Evolutionary conservation across 2,113 vertebrate genomes (phyloP).

Genomic region (Meleagris gallopavo): DNA sequence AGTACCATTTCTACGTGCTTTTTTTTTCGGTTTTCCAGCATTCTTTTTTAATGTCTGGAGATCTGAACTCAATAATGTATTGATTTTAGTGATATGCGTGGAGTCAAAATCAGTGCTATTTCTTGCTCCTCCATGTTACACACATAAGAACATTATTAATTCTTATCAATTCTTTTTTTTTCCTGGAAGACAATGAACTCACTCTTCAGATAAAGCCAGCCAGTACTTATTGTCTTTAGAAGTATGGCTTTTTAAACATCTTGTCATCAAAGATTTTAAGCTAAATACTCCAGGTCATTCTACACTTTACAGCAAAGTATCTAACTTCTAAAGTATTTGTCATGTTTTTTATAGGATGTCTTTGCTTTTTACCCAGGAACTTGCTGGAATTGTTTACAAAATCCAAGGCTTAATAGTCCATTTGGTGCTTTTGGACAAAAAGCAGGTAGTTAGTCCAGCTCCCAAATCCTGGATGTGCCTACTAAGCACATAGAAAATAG

Average conservation of each 20-base stretch:
- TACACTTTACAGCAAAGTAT: background rate
- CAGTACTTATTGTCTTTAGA: background rate
- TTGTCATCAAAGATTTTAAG: background rate
- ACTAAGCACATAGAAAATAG: background rate
- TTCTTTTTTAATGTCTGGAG: background rate
- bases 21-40: background rate
- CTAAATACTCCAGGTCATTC: background rate
- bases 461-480: background rate
- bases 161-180: background rate
- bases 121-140: background rate
- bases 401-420: background rate
- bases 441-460: background rate
- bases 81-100: background rate
- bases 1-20: background rate
- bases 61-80: background rate
- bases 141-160: background rate
- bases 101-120: conserved; percentile 9
- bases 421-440: background rate
- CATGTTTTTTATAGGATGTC: background rate
- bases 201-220: background rate
- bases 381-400: background rate
- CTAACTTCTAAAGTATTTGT: background rate
- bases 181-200: background rate
- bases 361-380: background rate
- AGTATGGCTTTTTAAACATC: background rate